Evolutionary conservation across 2,797 vertebrate species (phyloP).

Genomic region (Urocyon cinereoargenteus): DNA sequence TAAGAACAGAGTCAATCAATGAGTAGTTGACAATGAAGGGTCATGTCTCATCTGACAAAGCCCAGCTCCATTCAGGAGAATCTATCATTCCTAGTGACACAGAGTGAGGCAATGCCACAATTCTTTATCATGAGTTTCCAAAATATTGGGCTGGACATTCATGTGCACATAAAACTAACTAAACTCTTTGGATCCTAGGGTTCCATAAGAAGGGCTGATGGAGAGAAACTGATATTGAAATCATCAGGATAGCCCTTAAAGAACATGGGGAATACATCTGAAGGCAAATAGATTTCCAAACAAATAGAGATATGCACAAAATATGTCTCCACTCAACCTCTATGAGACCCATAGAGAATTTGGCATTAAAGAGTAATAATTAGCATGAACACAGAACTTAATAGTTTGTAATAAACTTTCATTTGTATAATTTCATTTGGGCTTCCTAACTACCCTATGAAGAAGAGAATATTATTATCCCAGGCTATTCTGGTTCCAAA

Average conservation of each 20-base stretch:
- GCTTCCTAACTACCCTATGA: neutral
- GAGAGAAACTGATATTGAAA: slow-evolving; percentile 31
- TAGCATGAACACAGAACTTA: neutral
- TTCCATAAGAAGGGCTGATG: neutral
- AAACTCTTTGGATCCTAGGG: slow-evolving; percentile 15
- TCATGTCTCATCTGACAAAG: neutral
- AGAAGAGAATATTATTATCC: neutral
- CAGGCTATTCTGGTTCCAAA: neutral
- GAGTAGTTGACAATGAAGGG: neutral
- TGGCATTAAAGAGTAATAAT: slow-evolving; percentile 8
- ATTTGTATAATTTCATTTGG: slow-evolving; percentile 1
- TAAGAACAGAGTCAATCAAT: neutral
- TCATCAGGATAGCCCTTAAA: neutral
- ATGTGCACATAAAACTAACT: slow-evolving; percentile 46
- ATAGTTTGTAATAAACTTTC: slow-evolving; percentile 44
- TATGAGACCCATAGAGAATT: neutral
- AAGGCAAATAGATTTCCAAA: slow-evolving; percentile 61
- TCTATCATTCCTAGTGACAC: slow-evolving; percentile 11
- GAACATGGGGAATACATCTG: slow-evolving; percentile 5
- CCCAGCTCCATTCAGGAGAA: neutral
- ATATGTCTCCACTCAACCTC: neutral
- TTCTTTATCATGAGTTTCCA: slow-evolving; percentile 15
- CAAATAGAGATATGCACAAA: slow-evolving; percentile 43
- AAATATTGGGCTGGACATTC: slow-evolving; percentile 23
- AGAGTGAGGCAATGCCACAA: slow-evolving; percentile 24